phyloP scores from a whole-genome alignment of 1,140 invertebrate species.

The Megathymus violae region DNA sequence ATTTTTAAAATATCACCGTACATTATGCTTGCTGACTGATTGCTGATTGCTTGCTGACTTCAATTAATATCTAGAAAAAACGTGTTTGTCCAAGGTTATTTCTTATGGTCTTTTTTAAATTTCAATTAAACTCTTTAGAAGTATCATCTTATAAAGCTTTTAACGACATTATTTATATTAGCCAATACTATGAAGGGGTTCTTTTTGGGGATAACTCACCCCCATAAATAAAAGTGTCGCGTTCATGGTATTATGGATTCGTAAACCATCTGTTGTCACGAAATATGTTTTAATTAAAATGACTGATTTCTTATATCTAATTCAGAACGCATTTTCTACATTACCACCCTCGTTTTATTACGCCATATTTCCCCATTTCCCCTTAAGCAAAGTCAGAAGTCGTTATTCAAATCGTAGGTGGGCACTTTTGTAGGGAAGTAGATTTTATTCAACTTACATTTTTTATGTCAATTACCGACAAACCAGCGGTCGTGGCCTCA shows the following conservation, averaged over 20 bases:
- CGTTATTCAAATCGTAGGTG: slow-evolving; percentile 2
- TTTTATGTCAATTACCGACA: neutral
- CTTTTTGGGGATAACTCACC: neutral
- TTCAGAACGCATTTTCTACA: slow-evolving; percentile 24
- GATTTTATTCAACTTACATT: neutral
- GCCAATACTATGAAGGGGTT: neutral
- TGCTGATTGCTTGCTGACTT: no score
- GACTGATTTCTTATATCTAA: slow-evolving; percentile 19
- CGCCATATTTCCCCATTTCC: slow-evolving; percentile 14
- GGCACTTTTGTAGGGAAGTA: slow-evolving; percentile 9
- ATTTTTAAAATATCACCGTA: no score
- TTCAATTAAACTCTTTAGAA: no score
- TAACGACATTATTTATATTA: neutral
- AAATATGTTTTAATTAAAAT: slow-evolving; percentile 33
- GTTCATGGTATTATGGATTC: slow-evolving; percentile 1
- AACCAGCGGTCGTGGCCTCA: no score
- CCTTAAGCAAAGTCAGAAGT: slow-evolving; percentile 13
- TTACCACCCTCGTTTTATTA: slow-evolving; percentile 13
- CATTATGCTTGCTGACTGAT: no score
- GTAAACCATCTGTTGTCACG: slow-evolving; percentile 18
- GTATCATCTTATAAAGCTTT: no score
- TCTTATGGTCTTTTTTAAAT: no score
- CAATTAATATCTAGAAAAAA: no score
- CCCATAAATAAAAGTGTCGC: neutral
- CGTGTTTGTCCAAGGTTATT: no score